These are phyloP conservation scores for Lacanobia wlatinum DNA, from an alignment of 2,888 invertebrate genomes.

Conservation along the genomic window DNA sequence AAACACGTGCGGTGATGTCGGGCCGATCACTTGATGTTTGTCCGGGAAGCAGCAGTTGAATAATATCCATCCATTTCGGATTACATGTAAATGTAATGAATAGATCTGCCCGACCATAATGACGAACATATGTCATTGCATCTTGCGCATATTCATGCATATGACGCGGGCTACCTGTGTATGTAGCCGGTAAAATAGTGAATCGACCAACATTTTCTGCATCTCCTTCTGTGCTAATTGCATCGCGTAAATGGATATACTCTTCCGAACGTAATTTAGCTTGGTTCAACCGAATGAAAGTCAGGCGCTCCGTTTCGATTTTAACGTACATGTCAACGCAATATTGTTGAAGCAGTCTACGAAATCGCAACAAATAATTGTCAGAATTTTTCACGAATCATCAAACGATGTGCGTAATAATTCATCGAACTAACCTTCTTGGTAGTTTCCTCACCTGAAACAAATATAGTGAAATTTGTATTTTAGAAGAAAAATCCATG, in stretches of 20 bases:
- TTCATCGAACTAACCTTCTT: background rate
- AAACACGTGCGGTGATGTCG: too few species aligned
- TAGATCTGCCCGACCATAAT: constrained; percentile 4
- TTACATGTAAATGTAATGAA: background rate
- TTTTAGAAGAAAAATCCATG: too few species aligned
- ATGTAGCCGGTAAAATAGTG: background rate
- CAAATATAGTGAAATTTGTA: too few species aligned
- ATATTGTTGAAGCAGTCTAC: background rate
- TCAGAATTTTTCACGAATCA: background rate
- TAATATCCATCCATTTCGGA: background rate
- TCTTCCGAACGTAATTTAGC: background rate
- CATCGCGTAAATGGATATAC: background rate
- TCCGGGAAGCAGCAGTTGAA: too few species aligned
- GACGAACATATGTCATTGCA: constrained; percentile 12
- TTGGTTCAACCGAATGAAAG: too few species aligned
- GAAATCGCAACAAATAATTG: background rate
- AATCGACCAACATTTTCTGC: too few species aligned
- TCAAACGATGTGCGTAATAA: constrained; percentile 11
- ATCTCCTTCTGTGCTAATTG: too few species aligned
- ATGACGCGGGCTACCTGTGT: background rate
- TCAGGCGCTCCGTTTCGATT: too few species aligned
- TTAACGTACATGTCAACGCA: background rate
- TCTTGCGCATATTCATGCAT: constrained; percentile 2
- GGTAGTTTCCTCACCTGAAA: too few species aligned
- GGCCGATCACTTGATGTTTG: too few species aligned